Base-by-base conservation (phyloP, 2,113 vertebrate species). In the Lethenteron camtschaticum region DNA sequence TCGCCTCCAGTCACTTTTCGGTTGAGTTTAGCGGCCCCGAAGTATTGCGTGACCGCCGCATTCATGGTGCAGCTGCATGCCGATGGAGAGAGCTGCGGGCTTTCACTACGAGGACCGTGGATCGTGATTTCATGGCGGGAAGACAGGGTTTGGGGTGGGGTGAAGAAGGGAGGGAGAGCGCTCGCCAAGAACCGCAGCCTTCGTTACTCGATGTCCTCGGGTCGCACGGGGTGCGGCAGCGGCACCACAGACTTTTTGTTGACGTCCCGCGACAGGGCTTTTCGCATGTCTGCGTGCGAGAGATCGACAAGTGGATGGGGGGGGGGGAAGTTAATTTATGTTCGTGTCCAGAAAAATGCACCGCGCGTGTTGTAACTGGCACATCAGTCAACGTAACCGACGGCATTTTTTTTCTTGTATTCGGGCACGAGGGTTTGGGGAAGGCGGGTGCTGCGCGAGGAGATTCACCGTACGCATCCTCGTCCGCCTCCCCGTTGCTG, bases 181-280 rank as follows among this genome's bases (percentile, higher is more conserved):
- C 41, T 41, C 41, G 5, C 41, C 41, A 41, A 82, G 81, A 85
- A 83, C 78, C 82, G 79, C 78, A 73, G 76, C 70, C 76, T 73
- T 55, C 73, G 82, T 83, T 88, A 95, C 83, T 96, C 92, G 3
- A 92, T 95, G 74, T 97, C 94, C 74, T 97, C 94, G 0, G 94
- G 94, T 73, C 94, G 79, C 75, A 95, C 91, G 0, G 91, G 91
- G 73, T 97, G 91, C 2, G 89, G 91, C 73, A 96, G 77, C 1
- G 91, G 89, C 76, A 94, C 78, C 78, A 96, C 90, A 1, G 89
- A 96, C 79, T 94, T 96, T 81, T 90, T 96, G 78, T 96, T 88
- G 0, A 81, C 81, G 79, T 97, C 91, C 76, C 90, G 84, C 71
- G 90, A 92, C 76, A 95, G 80, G 56, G 91, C 89, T 77, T 97